These are phyloP conservation scores for Lacerta viridis DNA, from an alignment of 2,797 vertebrate genomes.

Conservation along the genomic window DNA sequence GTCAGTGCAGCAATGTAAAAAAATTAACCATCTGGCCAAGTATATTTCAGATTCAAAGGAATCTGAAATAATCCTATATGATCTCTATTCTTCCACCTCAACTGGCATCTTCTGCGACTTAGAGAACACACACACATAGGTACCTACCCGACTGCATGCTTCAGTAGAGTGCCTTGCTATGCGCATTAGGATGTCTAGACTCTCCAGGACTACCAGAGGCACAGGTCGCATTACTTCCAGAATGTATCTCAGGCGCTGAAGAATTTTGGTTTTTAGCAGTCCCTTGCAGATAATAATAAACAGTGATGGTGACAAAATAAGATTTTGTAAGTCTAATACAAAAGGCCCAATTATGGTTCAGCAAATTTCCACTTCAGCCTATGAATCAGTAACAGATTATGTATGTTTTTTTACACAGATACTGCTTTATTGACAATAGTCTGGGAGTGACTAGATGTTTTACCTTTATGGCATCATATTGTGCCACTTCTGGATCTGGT, in stretches of 20 bases:
- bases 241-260: constrained; percentile 93
- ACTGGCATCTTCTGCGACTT: constrained; percentile 44
- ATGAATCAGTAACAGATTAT: not conserved
- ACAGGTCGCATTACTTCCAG: constrained; percentile 91
- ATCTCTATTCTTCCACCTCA: not conserved
- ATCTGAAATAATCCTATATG: not conserved
- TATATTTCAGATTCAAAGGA: not conserved
- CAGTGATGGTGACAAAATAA: not conserved
- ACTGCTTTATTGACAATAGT: constrained; percentile 2
- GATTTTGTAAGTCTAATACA: not conserved
- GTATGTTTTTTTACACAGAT: not conserved
- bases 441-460: not conserved
- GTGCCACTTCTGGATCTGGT: constrained; percentile 89
- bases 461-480: constrained; percentile 92
- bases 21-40: not conserved
- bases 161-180: constrained; percentile 90
- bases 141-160: constrained; percentile 86
- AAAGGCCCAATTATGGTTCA: not conserved
- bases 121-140: not conserved
- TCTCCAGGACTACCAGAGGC: constrained; percentile 87
- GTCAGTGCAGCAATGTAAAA: not conserved
- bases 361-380: not conserved
- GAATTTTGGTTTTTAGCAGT: constrained; percentile 92
- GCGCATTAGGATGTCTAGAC: constrained; percentile 90
- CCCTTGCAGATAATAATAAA: constrained; percentile 81